Conservation (phyloP, 2,113 vertebrate genomes). For the Hystrix cristata region DNA sequence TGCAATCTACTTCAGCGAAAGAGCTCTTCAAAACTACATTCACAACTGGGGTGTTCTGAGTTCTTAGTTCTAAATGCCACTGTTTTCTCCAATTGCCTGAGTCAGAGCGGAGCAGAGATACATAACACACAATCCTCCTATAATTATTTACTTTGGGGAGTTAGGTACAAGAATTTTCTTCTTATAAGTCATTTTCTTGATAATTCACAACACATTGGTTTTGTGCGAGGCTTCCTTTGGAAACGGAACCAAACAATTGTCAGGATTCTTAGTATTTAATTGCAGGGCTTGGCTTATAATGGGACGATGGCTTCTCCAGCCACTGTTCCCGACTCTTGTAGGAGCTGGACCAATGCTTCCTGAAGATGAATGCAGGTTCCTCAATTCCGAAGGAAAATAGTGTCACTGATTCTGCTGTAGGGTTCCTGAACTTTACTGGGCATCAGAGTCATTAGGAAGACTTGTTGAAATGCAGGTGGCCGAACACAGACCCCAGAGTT, state of each 20-base stretch:
- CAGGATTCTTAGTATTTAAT: not conserved
- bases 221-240: constrained; percentile 13
- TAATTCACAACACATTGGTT: not conserved
- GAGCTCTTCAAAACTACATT: not conserved
- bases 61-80: not conserved
- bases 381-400: not conserved
- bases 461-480: not conserved
- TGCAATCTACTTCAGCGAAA: not conserved
- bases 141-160: not conserved
- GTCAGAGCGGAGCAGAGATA: not conserved
- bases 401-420: not conserved
- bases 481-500: not conserved
- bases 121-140: not conserved
- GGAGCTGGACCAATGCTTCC: not conserved
- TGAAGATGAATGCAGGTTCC: not conserved
- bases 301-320: not conserved
- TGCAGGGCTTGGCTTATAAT: not conserved
- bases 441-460: not conserved
- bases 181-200: not conserved
- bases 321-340: not conserved
- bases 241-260: not conserved
- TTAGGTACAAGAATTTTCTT: not conserved
- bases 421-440: not conserved
- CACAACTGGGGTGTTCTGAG: not conserved
- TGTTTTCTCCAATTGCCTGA: not conserved